phyloP scores from a whole-genome alignment of 2,113 vertebrate genomes.

The Taurulus bubalis region DNA sequence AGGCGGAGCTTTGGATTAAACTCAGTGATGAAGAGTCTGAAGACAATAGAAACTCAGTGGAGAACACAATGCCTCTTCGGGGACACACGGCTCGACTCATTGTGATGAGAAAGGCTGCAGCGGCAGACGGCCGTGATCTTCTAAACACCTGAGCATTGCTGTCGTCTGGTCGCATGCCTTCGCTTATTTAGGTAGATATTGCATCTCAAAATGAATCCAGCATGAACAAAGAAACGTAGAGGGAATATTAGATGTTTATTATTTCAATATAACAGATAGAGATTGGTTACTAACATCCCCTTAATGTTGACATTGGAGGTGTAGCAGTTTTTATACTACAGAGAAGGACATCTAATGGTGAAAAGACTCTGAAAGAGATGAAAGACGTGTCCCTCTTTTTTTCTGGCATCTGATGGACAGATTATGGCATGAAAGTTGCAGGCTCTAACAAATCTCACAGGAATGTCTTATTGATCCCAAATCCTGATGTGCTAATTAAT shows the following conservation, averaged over 20 bases:
- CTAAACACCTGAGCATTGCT: background rate
- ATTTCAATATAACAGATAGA: background rate
- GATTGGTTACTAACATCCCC: background rate
- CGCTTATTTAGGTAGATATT: background rate
- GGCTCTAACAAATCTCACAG: slow-evolving; percentile 63
- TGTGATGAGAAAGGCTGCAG: background rate
- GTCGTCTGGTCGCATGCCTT: background rate
- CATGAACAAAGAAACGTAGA: background rate
- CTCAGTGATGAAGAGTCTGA: slow-evolving; percentile 5
- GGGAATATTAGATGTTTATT: background rate
- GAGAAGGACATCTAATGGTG: background rate
- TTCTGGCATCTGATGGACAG: slow-evolving; percentile 1
- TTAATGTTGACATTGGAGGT: background rate
- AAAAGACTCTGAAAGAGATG: background rate
- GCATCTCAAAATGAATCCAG: background rate
- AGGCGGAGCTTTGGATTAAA: slow-evolving; percentile 36
- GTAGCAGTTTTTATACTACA: background rate
- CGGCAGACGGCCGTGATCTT: background rate
- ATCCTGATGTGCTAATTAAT: slow-evolving; percentile 66
- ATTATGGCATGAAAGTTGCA: slow-evolving; percentile 42
- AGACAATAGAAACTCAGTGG: slow-evolving; percentile 18
- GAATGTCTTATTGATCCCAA: slow-evolving; percentile 63
- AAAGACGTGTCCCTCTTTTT: background rate
- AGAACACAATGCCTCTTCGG: background rate
- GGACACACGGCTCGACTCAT: slow-evolving; percentile 9